Evolutionary conservation across 2,888 invertebrate genomes (phyloP).

Genomic region (Ornithoptera alexandrae): DNA sequence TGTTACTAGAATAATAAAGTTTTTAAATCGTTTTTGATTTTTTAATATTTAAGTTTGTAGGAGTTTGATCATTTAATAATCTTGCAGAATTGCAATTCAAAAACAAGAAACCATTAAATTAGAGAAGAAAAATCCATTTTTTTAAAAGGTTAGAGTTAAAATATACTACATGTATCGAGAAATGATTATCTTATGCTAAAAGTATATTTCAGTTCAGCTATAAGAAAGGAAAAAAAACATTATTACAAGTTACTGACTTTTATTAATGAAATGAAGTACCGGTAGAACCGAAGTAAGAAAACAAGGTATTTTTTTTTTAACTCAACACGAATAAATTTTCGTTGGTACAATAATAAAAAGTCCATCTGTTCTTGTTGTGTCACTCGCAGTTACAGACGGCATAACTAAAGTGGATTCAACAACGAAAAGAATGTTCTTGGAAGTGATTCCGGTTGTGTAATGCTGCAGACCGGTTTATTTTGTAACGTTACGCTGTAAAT

Average conservation of each 20-base stretch:
- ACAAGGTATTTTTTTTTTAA: neutral
- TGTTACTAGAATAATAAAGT: no score
- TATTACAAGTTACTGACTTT: neutral
- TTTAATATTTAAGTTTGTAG: no score
- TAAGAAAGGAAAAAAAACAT: no score
- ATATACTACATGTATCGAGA: no score
- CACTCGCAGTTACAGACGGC: slow-evolving; percentile 1
- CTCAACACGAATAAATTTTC: slow-evolving; percentile 6
- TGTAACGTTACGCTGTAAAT: slow-evolving; percentile 4
- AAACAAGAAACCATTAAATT: no score
- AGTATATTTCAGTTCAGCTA: no score
- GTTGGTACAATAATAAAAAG: slow-evolving; percentile 6
- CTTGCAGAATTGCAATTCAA: no score
- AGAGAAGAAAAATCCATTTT: no score
- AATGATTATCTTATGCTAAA: no score
- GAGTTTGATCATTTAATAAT: no score
- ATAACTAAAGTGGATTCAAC: slow-evolving; percentile 11
- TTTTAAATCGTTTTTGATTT: no score
- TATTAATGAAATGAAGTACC: neutral
- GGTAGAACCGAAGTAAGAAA: neutral
- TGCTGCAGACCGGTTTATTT: neutral
- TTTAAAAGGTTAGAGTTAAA: no score
- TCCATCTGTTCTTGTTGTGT: slow-evolving; percentile 11
- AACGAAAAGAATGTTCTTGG: slow-evolving; percentile 9
- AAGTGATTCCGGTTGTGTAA: slow-evolving; percentile 17